A percentile compares a stretch with the other conserved stretches of the same genome.
These are phyloP conservation scores for Aphelocoma californica DNA, from an alignment of 2,797 vertebrate genomes.

Conservation along the genomic window DNA sequence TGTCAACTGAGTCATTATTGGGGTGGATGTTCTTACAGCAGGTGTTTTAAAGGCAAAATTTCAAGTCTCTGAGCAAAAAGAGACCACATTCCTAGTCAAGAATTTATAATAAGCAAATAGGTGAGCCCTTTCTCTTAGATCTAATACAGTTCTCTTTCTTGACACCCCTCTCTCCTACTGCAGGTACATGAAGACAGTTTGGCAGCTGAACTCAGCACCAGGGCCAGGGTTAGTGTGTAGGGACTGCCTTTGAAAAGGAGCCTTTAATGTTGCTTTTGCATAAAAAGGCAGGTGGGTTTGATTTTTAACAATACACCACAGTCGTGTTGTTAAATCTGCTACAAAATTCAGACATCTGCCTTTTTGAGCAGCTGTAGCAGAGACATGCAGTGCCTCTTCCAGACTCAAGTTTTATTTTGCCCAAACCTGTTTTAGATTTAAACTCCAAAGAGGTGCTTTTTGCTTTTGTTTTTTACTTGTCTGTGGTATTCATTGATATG, in stretches of 20 bases:
- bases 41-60: background rate
- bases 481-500: background rate
- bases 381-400: background rate
- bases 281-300: slow-evolving; percentile 2
- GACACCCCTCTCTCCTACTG: background rate
- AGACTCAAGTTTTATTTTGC: background rate
- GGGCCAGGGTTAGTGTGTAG: background rate
- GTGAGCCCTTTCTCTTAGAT: background rate
- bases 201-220: background rate
- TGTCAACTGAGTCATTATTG: background rate
- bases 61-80: background rate
- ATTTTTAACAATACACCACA: background rate
- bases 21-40: background rate
- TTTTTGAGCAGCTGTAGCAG: background rate
- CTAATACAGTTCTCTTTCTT: background rate
- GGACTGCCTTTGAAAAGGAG: background rate
- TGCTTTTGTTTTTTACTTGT: background rate
- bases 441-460: background rate
- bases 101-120: background rate
- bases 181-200: background rate
- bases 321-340: slow-evolving; percentile 9
- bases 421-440: background rate
- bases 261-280: background rate
- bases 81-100: background rate
- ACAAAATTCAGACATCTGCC: background rate